Evolutionary conservation across 2,888 invertebrate species (phyloP), one percentile per base, ranked within the genome.

Genomic region (Brachypalpus laphriformis): DNA sequence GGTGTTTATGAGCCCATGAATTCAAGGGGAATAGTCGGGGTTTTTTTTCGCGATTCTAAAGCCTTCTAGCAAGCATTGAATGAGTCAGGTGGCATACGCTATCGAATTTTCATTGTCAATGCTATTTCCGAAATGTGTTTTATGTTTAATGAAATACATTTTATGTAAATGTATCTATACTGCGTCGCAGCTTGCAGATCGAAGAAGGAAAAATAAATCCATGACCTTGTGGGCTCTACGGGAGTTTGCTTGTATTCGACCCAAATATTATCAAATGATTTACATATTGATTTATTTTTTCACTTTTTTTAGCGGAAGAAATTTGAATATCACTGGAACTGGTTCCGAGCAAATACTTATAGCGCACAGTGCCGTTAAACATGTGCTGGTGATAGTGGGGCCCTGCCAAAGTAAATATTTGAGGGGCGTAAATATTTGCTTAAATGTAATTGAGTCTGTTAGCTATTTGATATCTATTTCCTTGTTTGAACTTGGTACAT

Each of bases 81-180:
- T 16, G n/a, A 16, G 18, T 47, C 47, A 20, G 47, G 47, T 47
- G 18, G 18, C 18, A 8, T 2, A 20, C 54, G 22, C 34, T n/a
- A 37, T 37, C 37, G 34, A 37, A 66, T 40, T 78, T 83, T 78
- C 82, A 83, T 83, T 83, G 68, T 63, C 82, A 83, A 45, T 78
- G 82, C 72, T 42, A 74, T 49, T 78, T 78, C 68, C 72, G 63
- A 78, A 78, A 78, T 83, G 78, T 76, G 77, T 66, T 66, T 63
- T 18, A 28, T 65, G 20, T 70, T 82, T 72, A 59, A 65, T 18
- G 51, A 40, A 66, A 59, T 20, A 57, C 49, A 28, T 16, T 77
- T 71, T 72, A 83, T 78, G 82, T 25, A 78, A 78, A 78, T 78
- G 37, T 59, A 59, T 42, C 49, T 14, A 25, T 16, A 54, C 54